A percentile compares a stretch with the other conserved stretches of the same genome.
Evolutionary conservation across 2,888 invertebrate genomes (phyloP).

Genomic region (Hesperia comma): DNA sequence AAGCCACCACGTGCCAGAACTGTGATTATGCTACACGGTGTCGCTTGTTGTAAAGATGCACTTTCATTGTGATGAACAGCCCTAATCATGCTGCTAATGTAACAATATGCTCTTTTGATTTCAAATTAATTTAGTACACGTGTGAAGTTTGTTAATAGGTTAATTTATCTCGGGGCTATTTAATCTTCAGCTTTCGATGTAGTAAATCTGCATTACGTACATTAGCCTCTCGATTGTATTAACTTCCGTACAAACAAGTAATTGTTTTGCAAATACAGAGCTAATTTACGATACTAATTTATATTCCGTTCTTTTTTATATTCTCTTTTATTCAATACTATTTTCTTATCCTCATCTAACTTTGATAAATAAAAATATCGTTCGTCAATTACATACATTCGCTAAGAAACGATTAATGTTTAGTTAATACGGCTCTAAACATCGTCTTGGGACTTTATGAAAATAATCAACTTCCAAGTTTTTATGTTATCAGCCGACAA

Average conservation of each 20-base stretch:
- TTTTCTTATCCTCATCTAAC: too few species aligned
- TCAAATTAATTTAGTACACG: slow-evolving; percentile 35
- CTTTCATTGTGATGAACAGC: slow-evolving; percentile 35
- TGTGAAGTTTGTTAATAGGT: slow-evolving; percentile 23
- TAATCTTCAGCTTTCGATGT: slow-evolving; percentile 1
- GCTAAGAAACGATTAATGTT: too few species aligned
- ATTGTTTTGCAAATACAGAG: too few species aligned
- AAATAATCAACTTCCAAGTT: too few species aligned
- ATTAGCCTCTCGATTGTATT: neutral
- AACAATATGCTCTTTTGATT: slow-evolving; percentile 31
- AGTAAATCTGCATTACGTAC: neutral
- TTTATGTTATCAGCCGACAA: too few species aligned
- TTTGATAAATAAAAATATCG: too few species aligned
- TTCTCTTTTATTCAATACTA: too few species aligned
- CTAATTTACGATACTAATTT: too few species aligned
- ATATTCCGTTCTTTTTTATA: too few species aligned
- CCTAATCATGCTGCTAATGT: slow-evolving; percentile 32
- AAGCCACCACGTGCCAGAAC: slow-evolving; percentile 35
- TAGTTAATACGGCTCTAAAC: too few species aligned
- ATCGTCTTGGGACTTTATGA: too few species aligned
- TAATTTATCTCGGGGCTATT: slow-evolving; percentile 9
- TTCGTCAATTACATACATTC: too few species aligned
- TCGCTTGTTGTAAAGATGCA: slow-evolving; percentile 28
- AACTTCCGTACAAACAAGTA: neutral
- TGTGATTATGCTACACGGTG: slow-evolving; percentile 29